phyloP scores from a whole-genome alignment of 1,140 invertebrate genomes.

The Drosophila parabipectinata region DNA sequence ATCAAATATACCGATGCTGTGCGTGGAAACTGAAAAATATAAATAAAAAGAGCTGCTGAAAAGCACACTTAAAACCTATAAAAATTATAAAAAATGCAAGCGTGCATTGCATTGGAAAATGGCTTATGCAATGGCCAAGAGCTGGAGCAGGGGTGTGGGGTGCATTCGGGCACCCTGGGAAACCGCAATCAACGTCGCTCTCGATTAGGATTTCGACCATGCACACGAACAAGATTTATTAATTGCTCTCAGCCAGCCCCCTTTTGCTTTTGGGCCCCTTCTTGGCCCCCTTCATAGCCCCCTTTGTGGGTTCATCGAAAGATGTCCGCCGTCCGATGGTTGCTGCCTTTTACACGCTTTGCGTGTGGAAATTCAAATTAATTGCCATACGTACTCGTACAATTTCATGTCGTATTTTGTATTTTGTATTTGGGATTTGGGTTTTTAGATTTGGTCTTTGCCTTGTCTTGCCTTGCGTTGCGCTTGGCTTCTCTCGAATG shows the following conservation, averaged over 20 bases:
- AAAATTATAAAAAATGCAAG: slow-evolving; percentile 55
- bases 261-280: background rate
- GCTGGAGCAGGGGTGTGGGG: background rate
- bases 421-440: slow-evolving; percentile 29
- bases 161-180: slow-evolving; percentile 66
- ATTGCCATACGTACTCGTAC: slow-evolving; percentile 63
- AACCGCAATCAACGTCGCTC: slow-evolving; percentile 69
- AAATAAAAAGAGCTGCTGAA: slow-evolving; percentile 10
- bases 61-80: slow-evolving; percentile 23
- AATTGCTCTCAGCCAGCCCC: slow-evolving; percentile 56
- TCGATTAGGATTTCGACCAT: slow-evolving; percentile 67
- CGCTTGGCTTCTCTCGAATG: slow-evolving; percentile 73
- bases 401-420: slow-evolving; percentile 52
- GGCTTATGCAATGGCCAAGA: slow-evolving; percentile 56
- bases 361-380: slow-evolving; percentile 81
- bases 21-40: slow-evolving; percentile 44
- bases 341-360: slow-evolving; percentile 76
- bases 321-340: slow-evolving; percentile 33
- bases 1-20: slow-evolving; percentile 47
- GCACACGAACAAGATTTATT: slow-evolving; percentile 69
- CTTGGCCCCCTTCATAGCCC: background rate
- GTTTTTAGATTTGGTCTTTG: slow-evolving; percentile 28
- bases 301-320: slow-evolving; percentile 55
- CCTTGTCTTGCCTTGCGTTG: slow-evolving; percentile 50
- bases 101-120: slow-evolving; percentile 60